These are phyloP conservation scores for Dicrostonyx torquatus DNA, from an alignment of 2,797 vertebrate genomes.

Conservation along the genomic window DNA sequence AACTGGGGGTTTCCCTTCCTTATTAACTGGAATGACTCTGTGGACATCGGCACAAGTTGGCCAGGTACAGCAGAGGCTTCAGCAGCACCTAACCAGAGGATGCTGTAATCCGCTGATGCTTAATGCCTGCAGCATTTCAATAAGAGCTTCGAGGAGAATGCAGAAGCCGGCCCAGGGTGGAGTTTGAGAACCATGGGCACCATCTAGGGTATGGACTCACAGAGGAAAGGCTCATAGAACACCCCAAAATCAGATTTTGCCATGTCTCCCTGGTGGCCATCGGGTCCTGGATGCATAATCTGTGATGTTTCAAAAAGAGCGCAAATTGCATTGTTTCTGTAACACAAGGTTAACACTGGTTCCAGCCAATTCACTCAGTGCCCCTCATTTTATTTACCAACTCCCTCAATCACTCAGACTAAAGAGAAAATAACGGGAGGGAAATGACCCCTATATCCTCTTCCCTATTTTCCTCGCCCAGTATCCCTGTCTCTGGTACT, in stretches of 20 bases:
- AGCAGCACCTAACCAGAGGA: not conserved
- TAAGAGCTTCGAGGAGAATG: not conserved
- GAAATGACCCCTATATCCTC: not conserved
- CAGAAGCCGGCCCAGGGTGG: not conserved
- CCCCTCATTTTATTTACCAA: not conserved
- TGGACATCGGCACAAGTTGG: not conserved
- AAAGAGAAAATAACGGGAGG: slow-evolving; percentile 19
- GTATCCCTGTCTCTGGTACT: not conserved
- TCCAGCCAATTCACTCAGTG: not conserved
- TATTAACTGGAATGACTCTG: not conserved
- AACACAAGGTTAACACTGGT: not conserved
- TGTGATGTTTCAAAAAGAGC: not conserved
- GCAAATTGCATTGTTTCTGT: not conserved
- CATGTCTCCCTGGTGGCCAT: not conserved
- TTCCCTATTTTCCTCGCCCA: not conserved
- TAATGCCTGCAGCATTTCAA: not conserved
- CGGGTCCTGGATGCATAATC: not conserved
- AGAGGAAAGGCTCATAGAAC: not conserved
- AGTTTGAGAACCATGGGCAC: not conserved
- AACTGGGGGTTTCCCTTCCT: not conserved
- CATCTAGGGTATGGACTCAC: not conserved
- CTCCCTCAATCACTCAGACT: not conserved
- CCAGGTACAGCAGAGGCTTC: not conserved
- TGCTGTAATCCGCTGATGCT: not conserved
- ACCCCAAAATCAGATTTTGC: not conserved